These are phyloP conservation scores for Campylomormyrus tamandua DNA, from an alignment of 2,113 vertebrate genomes.

Conservation along the genomic window DNA sequence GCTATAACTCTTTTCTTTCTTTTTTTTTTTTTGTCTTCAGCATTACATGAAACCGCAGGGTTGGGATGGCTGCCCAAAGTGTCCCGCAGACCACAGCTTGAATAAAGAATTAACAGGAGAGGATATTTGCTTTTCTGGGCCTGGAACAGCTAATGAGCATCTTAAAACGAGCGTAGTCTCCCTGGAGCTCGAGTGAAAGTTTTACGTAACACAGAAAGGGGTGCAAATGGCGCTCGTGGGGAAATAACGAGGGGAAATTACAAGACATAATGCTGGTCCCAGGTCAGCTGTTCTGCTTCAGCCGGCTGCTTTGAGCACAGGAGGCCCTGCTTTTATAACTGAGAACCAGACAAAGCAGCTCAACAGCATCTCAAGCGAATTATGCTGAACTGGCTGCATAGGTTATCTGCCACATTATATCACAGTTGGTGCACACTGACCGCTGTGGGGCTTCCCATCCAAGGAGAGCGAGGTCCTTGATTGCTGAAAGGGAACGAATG, in stretches of 20 bases:
- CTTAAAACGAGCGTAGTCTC: constrained; percentile 13
- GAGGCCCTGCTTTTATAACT: background rate
- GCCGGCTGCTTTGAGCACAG: background rate
- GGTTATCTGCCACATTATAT: background rate
- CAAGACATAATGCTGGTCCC: background rate
- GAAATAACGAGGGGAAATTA: background rate
- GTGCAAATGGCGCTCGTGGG: background rate
- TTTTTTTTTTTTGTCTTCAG: constrained; percentile 31
- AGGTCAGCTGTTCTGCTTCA: background rate
- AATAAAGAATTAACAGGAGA: constrained; percentile 23
- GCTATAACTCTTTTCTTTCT: constrained; percentile 62
- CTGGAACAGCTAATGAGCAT: constrained; percentile 18
- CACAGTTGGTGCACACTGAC: background rate
- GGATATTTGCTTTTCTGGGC: constrained; percentile 28
- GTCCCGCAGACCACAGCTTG: constrained; percentile 33
- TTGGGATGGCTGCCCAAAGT: constrained; percentile 41
- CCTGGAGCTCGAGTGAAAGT: background rate
- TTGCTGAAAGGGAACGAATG: background rate
- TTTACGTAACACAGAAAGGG: constrained; percentile 4
- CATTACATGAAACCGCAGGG: constrained; percentile 46
- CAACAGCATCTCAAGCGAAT: background rate
- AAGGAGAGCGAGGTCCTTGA: background rate
- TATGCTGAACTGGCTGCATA: background rate
- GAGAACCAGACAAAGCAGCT: background rate
- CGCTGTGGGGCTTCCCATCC: background rate